phyloP scores from a whole-genome alignment of 2,797 vertebrate genomes.

The Valencia hispanica region DNA sequence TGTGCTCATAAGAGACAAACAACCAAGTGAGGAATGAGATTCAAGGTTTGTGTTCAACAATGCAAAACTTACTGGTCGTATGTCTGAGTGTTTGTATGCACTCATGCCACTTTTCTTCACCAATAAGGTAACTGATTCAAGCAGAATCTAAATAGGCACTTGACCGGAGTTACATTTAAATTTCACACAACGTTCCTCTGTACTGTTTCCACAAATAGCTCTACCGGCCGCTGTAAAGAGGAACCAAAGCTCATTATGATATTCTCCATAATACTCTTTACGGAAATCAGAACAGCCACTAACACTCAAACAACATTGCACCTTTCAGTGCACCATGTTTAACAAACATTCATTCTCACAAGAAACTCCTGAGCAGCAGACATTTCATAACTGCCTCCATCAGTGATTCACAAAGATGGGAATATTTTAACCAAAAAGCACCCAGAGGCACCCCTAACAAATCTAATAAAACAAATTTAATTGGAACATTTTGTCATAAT shows the following conservation, averaged over 20 bases:
- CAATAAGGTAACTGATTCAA: background rate
- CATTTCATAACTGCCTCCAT: background rate
- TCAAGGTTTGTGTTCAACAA: background rate
- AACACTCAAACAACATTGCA: background rate
- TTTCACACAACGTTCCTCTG: background rate
- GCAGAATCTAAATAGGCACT: background rate
- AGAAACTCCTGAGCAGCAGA: background rate
- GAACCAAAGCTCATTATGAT: background rate
- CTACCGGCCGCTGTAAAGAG: background rate
- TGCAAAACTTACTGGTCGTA: background rate
- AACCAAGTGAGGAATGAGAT: background rate
- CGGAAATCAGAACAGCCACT: too few relatives aligned
- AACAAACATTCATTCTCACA: background rate
- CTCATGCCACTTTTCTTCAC: background rate
- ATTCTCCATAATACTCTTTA: background rate
- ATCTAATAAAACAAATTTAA: background rate
- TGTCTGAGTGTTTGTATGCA: too few relatives aligned
- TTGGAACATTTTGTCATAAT: background rate
- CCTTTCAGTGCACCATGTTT: background rate
- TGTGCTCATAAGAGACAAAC: background rate
- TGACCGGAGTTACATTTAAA: background rate
- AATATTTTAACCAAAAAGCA: background rate
- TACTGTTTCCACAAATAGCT: background rate
- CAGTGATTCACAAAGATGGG: background rate
- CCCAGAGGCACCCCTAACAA: background rate